A percentile compares a stretch with the other conserved stretches of the same genome.
Conservation (phyloP, 2,888 invertebrate species). For the Agriopis aurantiaria region DNA sequence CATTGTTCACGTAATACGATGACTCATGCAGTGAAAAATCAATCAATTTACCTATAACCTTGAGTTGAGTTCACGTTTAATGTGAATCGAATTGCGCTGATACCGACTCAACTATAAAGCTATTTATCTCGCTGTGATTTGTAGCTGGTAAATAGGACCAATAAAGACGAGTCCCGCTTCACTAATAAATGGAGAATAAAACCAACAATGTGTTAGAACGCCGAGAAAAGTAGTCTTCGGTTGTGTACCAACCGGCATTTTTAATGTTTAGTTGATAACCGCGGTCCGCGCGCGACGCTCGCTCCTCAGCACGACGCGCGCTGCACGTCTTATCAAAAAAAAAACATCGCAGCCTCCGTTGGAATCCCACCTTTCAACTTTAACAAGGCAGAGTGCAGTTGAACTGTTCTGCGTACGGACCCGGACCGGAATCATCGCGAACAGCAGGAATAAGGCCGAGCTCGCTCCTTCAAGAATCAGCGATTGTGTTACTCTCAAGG, state of each 20-base stretch:
- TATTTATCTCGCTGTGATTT: slow-evolving; percentile 16
- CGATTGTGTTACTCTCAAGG: slow-evolving; percentile 74
- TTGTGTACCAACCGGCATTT: slow-evolving; percentile 69
- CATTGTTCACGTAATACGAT: slow-evolving; percentile 19
- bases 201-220: slow-evolving; percentile 58
- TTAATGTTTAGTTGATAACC: slow-evolving; percentile 83
- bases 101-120: slow-evolving; percentile 6
- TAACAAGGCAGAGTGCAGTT: slow-evolving; percentile 25
- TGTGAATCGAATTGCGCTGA: slow-evolving; percentile 42
- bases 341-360: slow-evolving; percentile 19
- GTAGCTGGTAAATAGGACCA: slow-evolving; percentile 2
- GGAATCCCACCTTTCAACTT: slow-evolving; percentile 29
- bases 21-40: slow-evolving; percentile 36
- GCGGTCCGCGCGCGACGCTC: slow-evolving; percentile 71
- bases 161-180: neutral
- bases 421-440: slow-evolving; percentile 33
- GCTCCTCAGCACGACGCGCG: slow-evolving; percentile 60
- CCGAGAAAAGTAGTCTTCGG: slow-evolving; percentile 60
- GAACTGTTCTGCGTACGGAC: slow-evolving; percentile 12
- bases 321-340: slow-evolving; percentile 52
- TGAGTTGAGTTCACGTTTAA: slow-evolving; percentile 43
- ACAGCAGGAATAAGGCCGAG: slow-evolving; percentile 39
- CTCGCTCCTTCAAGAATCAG: slow-evolving; percentile 40
- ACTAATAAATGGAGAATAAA: slow-evolving; percentile 18
- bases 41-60: slow-evolving; percentile 49